Evolutionary conservation across 2,113 vertebrate genomes (phyloP), one percentile per base, ranked within the genome.

Genomic region (Corythaixoides concolor): DNA sequence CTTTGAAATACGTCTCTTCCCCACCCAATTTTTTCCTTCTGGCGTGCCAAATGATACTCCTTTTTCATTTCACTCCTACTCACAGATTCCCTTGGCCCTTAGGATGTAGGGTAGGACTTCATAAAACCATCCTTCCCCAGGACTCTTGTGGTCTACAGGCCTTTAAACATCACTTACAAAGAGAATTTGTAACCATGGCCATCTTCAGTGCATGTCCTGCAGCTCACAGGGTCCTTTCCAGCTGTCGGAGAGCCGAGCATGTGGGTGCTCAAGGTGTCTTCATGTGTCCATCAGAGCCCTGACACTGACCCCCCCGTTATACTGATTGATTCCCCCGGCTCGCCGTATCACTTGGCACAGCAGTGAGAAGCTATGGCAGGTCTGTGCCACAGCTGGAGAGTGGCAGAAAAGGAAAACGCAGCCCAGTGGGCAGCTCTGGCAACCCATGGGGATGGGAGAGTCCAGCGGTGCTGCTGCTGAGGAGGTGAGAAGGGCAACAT

Each of bases 141-240:
- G 37, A 39, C 33, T n/a, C 32, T 27, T 0, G 0, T 58, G 35
- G 28, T 64, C 43, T 56, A 39, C 15, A 8, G 41, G 3, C 18
- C 35, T 88, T 91, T 82, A 47, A 73, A 50, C 19, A 60, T 27
- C 24, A 27, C 49, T 83, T 64, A 10, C 24, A 63, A 81, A 47
- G 35, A 59, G 17, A 72, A 18, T 52, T 28, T 43, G n/a, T 58
- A 53, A 53, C 50, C 33, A 2, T 26, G 45, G 20, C 30, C 62
- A 43, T 32, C 73, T 79, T 50, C 59, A 66, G 0, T 30, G 6
- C 0, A 1, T 35, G 33, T 58, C 45, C 41, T 84, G 24, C 67
- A 86, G 58, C 33, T 35, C 1, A 0, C 8, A 37, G 23, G 17
- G 58, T 39, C 67, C 72, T 83, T 76, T 53, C 62, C 26, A 75